Base-by-base conservation (phyloP, 1,140 invertebrate species). In the Brachystomella parvula region DNA sequence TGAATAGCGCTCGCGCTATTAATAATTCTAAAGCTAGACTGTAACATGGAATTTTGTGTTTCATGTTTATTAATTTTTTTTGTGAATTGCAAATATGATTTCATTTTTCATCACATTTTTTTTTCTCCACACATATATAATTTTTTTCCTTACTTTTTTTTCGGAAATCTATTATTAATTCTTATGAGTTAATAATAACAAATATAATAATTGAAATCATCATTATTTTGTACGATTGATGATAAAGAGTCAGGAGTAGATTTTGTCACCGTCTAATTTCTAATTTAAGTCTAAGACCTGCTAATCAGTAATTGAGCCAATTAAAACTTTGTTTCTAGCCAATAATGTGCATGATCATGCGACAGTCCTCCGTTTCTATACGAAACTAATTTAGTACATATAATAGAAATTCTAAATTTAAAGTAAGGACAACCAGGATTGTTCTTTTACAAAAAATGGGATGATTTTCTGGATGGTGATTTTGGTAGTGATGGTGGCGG, bases 351-450 rank as follows among this genome's bases (percentile, higher is more conserved):
- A 39, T 19, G 35, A 39, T 6, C 6, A 6, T 39, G 6, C 19
- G 35, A 39, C 19, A 39, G 19, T 39, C 19, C 35, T 39, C 35
- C 35, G 19, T 39, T 39, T 39, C 19, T 19, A 39, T 39, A 39
- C 35, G 35, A 39, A 39, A 39, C 35, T 39, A 12, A 24, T 53
- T 53, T 17, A 53, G 24, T 53, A 53, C 12, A 53, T 15, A 6
- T 19, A 53, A 53, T 53, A 53, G 24, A 12, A 53, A 53, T 17
- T 53, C 49, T 53, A 53, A 53, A 53, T 24, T 53, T n/a, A n/a
- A n/a, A n/a, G n/a, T n/a, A n/a, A n/a, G 24, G 49, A 53, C 49
- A 53, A 53, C 49, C 49, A 53, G 49, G 49, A 53, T 53, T 53
- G 49, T 53, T 53, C 49, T 53, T 53, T 44, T 12, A 44, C 9